Evolutionary conservation across 2,888 invertebrate genomes (phyloP).

Genomic region (Parnassius smintheus): DNA sequence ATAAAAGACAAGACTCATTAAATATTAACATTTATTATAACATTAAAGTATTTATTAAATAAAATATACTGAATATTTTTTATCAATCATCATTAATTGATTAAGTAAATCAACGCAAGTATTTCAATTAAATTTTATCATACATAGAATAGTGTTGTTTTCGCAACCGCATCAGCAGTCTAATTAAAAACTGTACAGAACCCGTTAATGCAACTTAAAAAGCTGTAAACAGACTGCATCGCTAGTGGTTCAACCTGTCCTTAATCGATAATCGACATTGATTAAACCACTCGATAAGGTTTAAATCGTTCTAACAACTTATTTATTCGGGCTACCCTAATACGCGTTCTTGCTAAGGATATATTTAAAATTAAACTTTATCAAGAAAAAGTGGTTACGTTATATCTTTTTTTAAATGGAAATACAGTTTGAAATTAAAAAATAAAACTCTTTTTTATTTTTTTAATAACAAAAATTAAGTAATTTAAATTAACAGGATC

Average conservation of each 20-base stretch:
- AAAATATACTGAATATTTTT: too few relatives aligned
- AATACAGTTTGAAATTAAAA: too few relatives aligned
- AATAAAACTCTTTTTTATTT: too few relatives aligned
- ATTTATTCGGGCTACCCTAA: slow-evolving; percentile 20
- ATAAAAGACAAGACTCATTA: too few relatives aligned
- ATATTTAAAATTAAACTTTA: too few relatives aligned
- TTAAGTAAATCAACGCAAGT: slow-evolving; percentile 7
- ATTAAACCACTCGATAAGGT: slow-evolving; percentile 25
- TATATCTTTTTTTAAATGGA: too few relatives aligned
- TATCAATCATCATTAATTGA: too few relatives aligned
- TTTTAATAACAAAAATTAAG: too few relatives aligned
- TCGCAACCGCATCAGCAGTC: slow-evolving; percentile 20
- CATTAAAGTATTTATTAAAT: too few relatives aligned
- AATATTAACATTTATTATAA: too few relatives aligned
- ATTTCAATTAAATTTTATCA: slow-evolving; percentile 17
- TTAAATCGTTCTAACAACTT: slow-evolving; percentile 25
- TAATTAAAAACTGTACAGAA: slow-evolving; percentile 31
- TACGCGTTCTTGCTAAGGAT: slow-evolving; percentile 10
- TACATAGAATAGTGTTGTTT: slow-evolving; percentile 1
- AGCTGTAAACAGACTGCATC: slow-evolving; percentile 22
- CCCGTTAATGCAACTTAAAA: slow-evolving; percentile 32
- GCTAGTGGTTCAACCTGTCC: slow-evolving; percentile 24
- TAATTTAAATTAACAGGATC: too few relatives aligned
- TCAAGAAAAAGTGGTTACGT: too few relatives aligned
- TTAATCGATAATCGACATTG: slow-evolving; percentile 31